Evolutionary conservation across 1,140 invertebrate genomes (phyloP), one percentile per base, ranked within the genome.

Genomic region (Eufriesea mexicana): DNA sequence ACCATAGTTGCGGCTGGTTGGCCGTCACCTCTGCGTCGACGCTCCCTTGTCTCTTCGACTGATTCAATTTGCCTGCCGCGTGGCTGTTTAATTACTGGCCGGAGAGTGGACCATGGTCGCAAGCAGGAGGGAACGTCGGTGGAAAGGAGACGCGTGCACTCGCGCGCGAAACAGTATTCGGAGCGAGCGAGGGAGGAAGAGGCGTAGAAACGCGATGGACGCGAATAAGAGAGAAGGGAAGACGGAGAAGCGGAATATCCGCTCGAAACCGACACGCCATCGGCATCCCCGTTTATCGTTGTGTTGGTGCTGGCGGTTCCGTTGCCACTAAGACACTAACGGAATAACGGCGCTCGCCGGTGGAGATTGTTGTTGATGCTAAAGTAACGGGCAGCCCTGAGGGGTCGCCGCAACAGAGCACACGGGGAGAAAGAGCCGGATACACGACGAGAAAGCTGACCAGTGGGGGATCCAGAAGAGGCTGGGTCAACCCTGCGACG

Each of bases 301-400:
- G 79, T 83, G 87, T 88, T 78, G 87, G 87, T 88, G 75, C 23
- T 78, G 86, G 54, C 55, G 55, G 88, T 92, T 88, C 88, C 88
- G 84, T 81, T 89, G 89, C 85, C 82, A 91, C 91, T 91, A 94
- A 94, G 93, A 92, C 92, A 94, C 92, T 94, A 93, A 93, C 92
- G 85, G 92, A 94, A 93, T 93, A 93, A 94, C 91, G 91, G 85
- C 89, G 89, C 89, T 90, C 83, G 18, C 86, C 86, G 91, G 91
- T 94, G 88, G 91, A 94, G 93, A 94, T 94, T 94, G 93, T 93
- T 94, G 93, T 94, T 94, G 93, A 94, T 94, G 93, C 91, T 91
- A 89, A 93, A 93, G 94, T 94, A 94, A 93, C 93, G 91, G 90
- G 80, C 86, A 86, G 90, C 88, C 90, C 91, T 89, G 79, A 84